Percentiles rank a stretch among this genome's conserved stretches.
phyloP scores from a whole-genome alignment of 2,888 invertebrate species.

The Volucella bombylans region DNA sequence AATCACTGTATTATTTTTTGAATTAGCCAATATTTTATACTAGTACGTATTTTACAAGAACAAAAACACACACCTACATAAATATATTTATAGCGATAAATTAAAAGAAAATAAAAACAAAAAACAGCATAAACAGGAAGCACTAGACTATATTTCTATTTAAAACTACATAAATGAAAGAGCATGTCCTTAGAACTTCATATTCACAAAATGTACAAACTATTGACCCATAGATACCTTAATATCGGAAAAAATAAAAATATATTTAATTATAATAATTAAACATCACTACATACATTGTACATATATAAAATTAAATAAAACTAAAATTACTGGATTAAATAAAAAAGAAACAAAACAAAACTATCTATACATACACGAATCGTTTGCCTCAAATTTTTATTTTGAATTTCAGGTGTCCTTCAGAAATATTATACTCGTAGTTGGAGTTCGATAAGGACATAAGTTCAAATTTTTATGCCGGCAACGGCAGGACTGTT shows the following conservation, averaged over 20 bases:
- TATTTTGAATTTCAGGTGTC: neutral
- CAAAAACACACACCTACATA: conserved; percentile 6
- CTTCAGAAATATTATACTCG: neutral
- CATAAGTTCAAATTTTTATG: neutral
- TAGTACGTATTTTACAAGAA: conserved; percentile 11
- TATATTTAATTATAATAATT: conserved; percentile 12
- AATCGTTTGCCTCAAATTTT: neutral
- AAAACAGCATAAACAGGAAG: neutral
- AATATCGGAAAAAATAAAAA: conserved; percentile 32
- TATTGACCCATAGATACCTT: conserved; percentile 58
- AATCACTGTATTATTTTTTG: conserved; percentile 15
- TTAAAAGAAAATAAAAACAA: neutral
- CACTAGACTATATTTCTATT: conserved; percentile 53
- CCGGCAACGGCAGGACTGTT: too few relatives aligned
- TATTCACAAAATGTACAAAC: conserved; percentile 69
- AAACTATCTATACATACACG: neutral
- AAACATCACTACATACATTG: conserved; percentile 64
- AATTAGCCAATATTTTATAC: conserved; percentile 18
- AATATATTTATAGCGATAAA: conserved; percentile 13
- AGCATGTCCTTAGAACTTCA: conserved; percentile 35
- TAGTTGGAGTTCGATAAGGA: too few relatives aligned
- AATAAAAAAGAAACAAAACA: conserved; percentile 33
- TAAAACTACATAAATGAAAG: conserved; percentile 8
- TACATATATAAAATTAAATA: conserved; percentile 44
- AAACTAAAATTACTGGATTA: conserved; percentile 49